Conservation (phyloP, 2,888 invertebrate species). For the Incurvaria masculella region DNA sequence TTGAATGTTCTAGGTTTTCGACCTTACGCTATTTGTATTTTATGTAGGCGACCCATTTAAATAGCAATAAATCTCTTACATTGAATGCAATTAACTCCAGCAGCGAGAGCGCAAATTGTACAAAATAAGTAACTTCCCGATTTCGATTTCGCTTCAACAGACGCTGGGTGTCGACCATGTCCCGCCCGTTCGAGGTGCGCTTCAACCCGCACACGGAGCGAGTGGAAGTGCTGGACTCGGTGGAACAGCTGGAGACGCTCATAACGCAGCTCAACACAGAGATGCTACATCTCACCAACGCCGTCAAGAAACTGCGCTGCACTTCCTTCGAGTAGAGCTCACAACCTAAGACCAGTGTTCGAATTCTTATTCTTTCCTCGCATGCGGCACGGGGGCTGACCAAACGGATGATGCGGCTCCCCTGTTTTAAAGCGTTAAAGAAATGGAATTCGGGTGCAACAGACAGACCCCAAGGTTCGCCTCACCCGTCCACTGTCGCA, state of each 20-base stretch:
- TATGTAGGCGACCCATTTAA: too few species aligned
- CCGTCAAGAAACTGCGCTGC: conserved; percentile 79
- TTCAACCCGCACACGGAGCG: conserved; percentile 98
- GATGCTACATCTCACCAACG: conserved; percentile 83
- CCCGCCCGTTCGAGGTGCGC: conserved; percentile 94
- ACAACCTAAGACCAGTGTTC: conserved; percentile 20
- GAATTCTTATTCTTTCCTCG: too few species aligned
- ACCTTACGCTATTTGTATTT: too few species aligned
- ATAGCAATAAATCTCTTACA: too few species aligned
- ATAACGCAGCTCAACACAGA: conserved; percentile 85
- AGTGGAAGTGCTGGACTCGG: conserved; percentile 92
- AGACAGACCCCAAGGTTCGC: not conserved
- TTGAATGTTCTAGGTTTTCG: too few species aligned
- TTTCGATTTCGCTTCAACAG: conserved; percentile 30
- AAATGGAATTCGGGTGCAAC: too few species aligned
- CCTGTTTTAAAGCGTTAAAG: too few species aligned
- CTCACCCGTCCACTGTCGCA: conserved; percentile 12
- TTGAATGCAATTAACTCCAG: too few species aligned
- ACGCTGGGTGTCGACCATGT: conserved; percentile 92
- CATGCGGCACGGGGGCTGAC: too few species aligned
- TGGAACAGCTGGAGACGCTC: conserved; percentile 80
- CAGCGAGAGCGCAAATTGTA: too few species aligned
- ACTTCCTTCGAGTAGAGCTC: conserved; percentile 56
- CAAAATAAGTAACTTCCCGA: too few species aligned
- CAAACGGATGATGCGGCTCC: too few species aligned